Evolutionary conservation across 2,888 invertebrate genomes (phyloP).

Genomic region (Strigamia transsilvanica): DNA sequence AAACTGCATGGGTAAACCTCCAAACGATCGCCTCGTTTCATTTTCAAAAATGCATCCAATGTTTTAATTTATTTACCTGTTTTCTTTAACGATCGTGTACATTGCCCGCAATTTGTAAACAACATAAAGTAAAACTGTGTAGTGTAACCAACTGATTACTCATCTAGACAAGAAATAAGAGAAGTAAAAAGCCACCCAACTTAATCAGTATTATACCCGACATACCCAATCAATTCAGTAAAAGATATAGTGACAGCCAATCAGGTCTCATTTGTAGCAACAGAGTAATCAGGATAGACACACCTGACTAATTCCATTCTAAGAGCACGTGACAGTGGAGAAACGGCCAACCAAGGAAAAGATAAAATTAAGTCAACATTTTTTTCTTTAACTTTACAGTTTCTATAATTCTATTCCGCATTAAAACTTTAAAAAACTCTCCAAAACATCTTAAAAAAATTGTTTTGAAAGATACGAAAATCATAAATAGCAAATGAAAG

Average conservation of each 20-base stretch:
- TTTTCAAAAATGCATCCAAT: not conserved
- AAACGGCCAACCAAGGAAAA: not conserved
- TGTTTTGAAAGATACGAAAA: too few relatives aligned
- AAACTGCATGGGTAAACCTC: not conserved
- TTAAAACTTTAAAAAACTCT: not conserved
- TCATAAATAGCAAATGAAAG: too few relatives aligned
- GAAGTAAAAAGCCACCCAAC: slow-evolving; percentile 42
- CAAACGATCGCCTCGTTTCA: not conserved
- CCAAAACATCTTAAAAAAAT: too few relatives aligned
- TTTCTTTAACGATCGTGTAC: not conserved
- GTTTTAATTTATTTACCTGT: not conserved
- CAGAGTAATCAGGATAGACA: slow-evolving; percentile 37
- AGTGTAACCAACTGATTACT: slow-evolving; percentile 10
- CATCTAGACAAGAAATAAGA: slow-evolving; percentile 23
- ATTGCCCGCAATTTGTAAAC: not conserved
- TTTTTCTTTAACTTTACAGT: not conserved
- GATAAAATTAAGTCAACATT: not conserved
- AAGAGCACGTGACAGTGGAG: slow-evolving; percentile 18
- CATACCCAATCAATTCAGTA: slow-evolving; percentile 24
- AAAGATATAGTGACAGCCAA: slow-evolving; percentile 48
- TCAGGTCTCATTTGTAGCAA: slow-evolving; percentile 33
- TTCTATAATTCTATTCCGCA: not conserved
- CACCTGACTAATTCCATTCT: slow-evolving; percentile 46
- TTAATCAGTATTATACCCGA: slow-evolving; percentile 37
- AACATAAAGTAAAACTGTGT: not conserved